Evolutionary conservation across 2,113 vertebrate species (phyloP).

Genomic region (Bufo gargarizans): DNA sequence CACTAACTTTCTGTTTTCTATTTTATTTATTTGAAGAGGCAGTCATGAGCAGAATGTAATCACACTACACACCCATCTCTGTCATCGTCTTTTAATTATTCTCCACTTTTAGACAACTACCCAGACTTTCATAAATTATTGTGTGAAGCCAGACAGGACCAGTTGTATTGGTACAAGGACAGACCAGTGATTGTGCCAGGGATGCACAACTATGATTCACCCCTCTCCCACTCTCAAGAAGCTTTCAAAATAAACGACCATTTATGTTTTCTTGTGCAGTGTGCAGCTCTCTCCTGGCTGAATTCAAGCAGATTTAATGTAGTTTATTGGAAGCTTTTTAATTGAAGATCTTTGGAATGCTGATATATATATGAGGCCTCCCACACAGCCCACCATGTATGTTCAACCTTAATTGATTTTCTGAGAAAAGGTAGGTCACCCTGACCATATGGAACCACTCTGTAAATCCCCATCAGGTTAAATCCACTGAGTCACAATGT

Average conservation of each 20-base stretch:
- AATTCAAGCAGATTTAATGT: not conserved
- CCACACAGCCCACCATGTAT: not conserved
- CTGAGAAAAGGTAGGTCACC: constrained; percentile 46
- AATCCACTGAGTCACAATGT: constrained; percentile 13
- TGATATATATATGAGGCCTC: not conserved
- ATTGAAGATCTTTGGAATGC: constrained; percentile 28
- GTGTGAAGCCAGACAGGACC: constrained; percentile 1
- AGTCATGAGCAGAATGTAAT: not conserved
- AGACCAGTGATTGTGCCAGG: not conserved
- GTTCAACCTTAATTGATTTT: constrained; percentile 40
- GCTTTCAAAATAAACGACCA: not conserved
- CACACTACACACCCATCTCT: constrained; percentile 1
- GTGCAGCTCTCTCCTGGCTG: not conserved
- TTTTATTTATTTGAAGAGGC: not conserved
- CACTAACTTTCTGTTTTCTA: not conserved
- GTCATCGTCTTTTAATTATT: constrained; percentile 39
- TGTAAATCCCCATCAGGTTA: not conserved
- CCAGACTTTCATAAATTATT: constrained; percentile 11
- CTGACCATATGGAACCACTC: constrained; percentile 42
- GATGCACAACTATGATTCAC: not conserved
- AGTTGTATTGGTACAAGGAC: constrained; percentile 29
- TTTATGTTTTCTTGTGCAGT: not conserved
- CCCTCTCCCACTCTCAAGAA: not conserved
- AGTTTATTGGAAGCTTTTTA: not conserved
- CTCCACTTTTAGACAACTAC: constrained; percentile 12